These are phyloP conservation scores for Aspidapion aeneum DNA, from an alignment of 2,888 invertebrate species.

Conservation along the genomic window DNA sequence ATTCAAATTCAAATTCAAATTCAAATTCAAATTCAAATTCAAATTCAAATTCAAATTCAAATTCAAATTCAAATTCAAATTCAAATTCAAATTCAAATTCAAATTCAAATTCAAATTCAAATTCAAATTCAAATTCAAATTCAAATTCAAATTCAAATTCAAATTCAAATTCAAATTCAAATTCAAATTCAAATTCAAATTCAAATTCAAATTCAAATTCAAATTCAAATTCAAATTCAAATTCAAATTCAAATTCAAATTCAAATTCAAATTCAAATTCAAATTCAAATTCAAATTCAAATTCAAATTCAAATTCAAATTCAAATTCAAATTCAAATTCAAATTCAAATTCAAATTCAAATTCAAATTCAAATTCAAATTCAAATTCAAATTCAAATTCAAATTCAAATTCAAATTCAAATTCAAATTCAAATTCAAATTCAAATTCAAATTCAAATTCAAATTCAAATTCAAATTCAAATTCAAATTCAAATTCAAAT, in stretches of 20 bases:
- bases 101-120: not conserved
- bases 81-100: not conserved
- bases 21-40: not conserved
- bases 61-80: not conserved
- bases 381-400: not conserved
- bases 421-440: not conserved
- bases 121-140: not conserved
- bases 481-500: not conserved
- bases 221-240: not conserved
- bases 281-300: not conserved
- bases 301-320: not conserved
- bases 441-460: not conserved
- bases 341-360: not conserved
- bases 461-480: not conserved
- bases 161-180: not conserved
- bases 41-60: not conserved
- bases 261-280: not conserved
- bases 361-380: not conserved
- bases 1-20: not conserved
- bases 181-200: not conserved
- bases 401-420: not conserved
- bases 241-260: not conserved
- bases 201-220: not conserved
- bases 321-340: not conserved
- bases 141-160: not conserved